Evolutionary conservation across 2,888 invertebrate species (phyloP).

Genomic region (Ectobius pallidus): DNA sequence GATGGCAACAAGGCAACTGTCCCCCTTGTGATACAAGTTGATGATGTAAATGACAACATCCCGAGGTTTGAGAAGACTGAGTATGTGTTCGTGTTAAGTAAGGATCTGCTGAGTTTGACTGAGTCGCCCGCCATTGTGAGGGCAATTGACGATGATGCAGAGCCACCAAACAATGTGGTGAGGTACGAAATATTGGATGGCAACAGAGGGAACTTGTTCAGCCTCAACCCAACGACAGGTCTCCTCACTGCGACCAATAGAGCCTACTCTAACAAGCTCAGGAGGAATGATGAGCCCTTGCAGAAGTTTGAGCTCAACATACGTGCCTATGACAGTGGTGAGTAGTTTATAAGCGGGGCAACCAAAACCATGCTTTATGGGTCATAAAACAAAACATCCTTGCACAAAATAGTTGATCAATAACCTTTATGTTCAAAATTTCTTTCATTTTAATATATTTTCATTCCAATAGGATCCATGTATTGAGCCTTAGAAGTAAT

Average conservation of each 20-base stretch:
- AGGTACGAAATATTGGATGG: constrained; percentile 83
- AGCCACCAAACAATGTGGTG: constrained; percentile 83
- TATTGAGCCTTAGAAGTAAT: too few species aligned
- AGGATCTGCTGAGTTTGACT: constrained; percentile 76
- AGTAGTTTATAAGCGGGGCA: too few species aligned
- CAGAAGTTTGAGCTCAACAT: too few species aligned
- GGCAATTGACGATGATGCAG: constrained; percentile 83
- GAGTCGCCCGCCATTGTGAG: constrained; percentile 73
- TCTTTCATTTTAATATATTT: too few species aligned
- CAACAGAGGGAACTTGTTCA: constrained; percentile 75
- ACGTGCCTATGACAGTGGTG: constrained; percentile 44
- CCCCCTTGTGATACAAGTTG: constrained; percentile 74
- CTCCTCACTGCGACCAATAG: too few species aligned
- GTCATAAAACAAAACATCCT: too few species aligned
- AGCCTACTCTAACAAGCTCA: too few species aligned
- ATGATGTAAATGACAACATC: constrained; percentile 84
- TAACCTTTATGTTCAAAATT: too few species aligned
- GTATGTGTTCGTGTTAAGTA: constrained; percentile 81
- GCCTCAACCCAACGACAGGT: constrained; percentile 78
- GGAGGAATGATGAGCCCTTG: too few species aligned
- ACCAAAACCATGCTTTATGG: too few species aligned
- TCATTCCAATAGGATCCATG: too few species aligned
- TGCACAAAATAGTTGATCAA: too few species aligned
- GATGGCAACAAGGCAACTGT: constrained; percentile 70
- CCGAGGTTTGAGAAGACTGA: constrained; percentile 80